Evolutionary conservation across 2,113 vertebrate genomes (phyloP).

Genomic region (Meleagris gallopavo): DNA sequence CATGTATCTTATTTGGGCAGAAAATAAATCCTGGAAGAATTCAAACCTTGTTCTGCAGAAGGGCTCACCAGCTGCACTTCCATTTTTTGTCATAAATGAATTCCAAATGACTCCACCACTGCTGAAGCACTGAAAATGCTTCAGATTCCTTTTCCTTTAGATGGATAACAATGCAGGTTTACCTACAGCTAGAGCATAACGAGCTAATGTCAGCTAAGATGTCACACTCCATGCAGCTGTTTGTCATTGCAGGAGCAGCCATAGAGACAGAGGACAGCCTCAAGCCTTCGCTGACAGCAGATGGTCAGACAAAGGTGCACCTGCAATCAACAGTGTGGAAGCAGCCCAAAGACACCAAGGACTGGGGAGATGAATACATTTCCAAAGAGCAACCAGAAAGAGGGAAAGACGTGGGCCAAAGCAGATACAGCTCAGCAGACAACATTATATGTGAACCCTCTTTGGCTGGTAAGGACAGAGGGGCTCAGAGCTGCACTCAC

Average conservation of each 20-base stretch:
- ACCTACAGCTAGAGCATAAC: not conserved
- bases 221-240: not conserved
- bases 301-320: slow-evolving; percentile 73
- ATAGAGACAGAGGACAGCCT: slow-evolving; percentile 75
- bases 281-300: slow-evolving; percentile 73
- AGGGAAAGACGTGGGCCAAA: slow-evolving; percentile 76
- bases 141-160: not conserved
- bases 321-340: slow-evolving; percentile 82
- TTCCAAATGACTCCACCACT: not conserved
- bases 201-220: not conserved
- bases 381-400: slow-evolving; percentile 82
- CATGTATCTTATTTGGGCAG: not conserved
- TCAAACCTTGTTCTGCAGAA: not conserved
- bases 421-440: slow-evolving; percentile 79
- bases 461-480: slow-evolving; percentile 79
- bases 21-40: not conserved
- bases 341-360: slow-evolving; percentile 82
- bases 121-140: not conserved
- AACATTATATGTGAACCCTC: slow-evolving; percentile 80
- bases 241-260: slow-evolving; percentile 45
- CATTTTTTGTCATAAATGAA: not conserved
- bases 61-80: not conserved
- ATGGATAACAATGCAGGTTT: not conserved
- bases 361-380: slow-evolving; percentile 82
- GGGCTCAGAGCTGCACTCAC: not conserved